phyloP scores from a whole-genome alignment of 2,113 vertebrate genomes.

The Indicator indicator region DNA sequence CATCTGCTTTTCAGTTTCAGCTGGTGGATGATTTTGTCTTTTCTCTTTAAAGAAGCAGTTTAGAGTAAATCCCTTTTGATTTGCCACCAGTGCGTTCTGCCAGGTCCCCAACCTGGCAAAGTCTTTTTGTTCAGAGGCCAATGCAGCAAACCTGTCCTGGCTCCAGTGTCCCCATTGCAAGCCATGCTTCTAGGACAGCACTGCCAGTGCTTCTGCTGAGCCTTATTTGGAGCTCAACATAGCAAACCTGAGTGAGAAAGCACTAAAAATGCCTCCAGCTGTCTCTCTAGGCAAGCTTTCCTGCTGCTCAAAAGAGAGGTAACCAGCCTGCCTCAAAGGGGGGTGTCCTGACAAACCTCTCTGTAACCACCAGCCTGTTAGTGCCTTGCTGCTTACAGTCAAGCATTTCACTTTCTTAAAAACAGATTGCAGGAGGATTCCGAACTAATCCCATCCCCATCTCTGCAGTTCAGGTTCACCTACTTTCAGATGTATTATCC shows the following conservation, averaged over 20 bases:
- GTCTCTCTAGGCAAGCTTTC: background rate
- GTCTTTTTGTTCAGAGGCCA: background rate
- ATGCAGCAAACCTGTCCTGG: background rate
- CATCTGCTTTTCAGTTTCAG: background rate
- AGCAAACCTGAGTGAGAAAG: background rate
- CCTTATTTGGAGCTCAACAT: background rate
- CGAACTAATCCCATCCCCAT: background rate
- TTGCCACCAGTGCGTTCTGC: background rate
- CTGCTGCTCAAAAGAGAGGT: background rate
- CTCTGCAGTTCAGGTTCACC: background rate
- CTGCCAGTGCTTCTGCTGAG: background rate
- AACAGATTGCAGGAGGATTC: background rate
- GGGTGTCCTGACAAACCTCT: background rate
- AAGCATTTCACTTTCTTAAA: background rate
- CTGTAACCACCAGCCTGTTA: background rate
- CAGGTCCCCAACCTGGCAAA: background rate
- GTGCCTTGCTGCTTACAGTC: background rate
- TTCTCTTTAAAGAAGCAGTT: background rate
- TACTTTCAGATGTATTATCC: background rate
- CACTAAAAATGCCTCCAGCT: background rate
- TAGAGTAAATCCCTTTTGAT: background rate
- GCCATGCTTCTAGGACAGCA: background rate
- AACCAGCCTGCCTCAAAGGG: background rate
- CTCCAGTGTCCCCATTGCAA: background rate
- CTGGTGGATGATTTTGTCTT: background rate